A percentile compares a stretch with the other conserved stretches of the same genome.
Evolutionary conservation across 2,888 invertebrate genomes (phyloP).

Genomic region (Ctena decussata): DNA sequence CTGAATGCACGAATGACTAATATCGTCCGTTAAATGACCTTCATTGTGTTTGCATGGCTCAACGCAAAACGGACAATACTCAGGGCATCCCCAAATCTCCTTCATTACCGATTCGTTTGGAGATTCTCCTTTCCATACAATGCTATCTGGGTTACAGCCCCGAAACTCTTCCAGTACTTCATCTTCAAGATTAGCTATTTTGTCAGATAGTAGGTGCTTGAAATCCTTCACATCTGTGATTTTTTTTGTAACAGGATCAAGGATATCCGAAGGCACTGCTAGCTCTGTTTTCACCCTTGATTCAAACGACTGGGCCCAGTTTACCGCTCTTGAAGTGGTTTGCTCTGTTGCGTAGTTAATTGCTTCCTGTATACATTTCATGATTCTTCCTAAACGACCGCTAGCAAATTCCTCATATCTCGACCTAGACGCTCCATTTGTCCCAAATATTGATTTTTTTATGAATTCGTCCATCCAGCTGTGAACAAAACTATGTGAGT

Average conservation of each 20-base stretch:
- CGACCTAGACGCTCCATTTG: background rate
- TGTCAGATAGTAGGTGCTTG: background rate
- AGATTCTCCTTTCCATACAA: background rate
- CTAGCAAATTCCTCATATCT: background rate
- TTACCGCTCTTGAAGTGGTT: background rate
- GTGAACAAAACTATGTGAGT: too few relatives aligned
- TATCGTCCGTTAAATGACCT: too few relatives aligned
- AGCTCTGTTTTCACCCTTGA: background rate
- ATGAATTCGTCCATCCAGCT: too few relatives aligned
- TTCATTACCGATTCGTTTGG: background rate
- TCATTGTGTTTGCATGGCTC: too few relatives aligned
- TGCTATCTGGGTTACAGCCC: background rate
- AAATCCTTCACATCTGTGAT: background rate
- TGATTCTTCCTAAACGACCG: background rate
- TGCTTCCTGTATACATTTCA: background rate
- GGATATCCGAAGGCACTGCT: background rate
- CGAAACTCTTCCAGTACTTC: background rate
- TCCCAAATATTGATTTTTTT: too few relatives aligned
- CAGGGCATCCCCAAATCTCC: background rate
- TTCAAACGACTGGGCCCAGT: background rate
- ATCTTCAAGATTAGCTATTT: background rate
- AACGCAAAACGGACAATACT: background rate
- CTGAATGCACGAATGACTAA: too few relatives aligned
- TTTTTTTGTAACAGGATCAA: background rate
- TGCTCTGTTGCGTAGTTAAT: background rate